These are phyloP conservation scores for Chiloscyllium plagiosum DNA, from an alignment of 2,113 vertebrate species.

Conservation along the genomic window DNA sequence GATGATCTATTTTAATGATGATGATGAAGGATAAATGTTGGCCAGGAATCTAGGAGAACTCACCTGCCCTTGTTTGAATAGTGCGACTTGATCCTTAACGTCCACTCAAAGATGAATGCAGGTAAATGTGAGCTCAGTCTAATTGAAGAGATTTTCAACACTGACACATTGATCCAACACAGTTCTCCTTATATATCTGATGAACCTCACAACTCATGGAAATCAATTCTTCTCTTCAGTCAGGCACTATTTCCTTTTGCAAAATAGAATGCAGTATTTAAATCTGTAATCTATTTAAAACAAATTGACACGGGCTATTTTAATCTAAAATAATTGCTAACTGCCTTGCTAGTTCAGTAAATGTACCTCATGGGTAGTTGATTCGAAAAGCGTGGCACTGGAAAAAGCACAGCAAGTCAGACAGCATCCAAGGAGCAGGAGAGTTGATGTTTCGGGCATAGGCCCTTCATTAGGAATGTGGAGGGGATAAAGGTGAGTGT, in stretches of 20 bases:
- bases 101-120: no score
- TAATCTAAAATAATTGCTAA: conserved; percentile 5
- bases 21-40: neutral
- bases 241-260: neutral
- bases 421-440: no score
- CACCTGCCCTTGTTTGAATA: neutral
- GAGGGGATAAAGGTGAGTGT: no score
- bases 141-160: neutral
- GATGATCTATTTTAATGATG: neutral
- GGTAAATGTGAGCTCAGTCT: neutral
- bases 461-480: no score
- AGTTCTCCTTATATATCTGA: neutral
- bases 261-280: neutral
- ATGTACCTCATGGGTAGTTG: neutral
- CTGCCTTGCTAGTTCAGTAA: neutral
- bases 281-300: neutral
- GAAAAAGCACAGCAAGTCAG: no score
- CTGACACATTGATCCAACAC: neutral
- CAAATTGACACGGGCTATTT: neutral
- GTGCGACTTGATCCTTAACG: neutral
- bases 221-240: neutral
- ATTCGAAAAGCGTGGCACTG: no score
- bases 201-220: neutral
- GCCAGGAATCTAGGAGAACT: neutral
- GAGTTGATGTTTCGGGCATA: no score